phyloP scores from a whole-genome alignment of 1,140 invertebrate species.

The Cataglyphis hispanica region DNA sequence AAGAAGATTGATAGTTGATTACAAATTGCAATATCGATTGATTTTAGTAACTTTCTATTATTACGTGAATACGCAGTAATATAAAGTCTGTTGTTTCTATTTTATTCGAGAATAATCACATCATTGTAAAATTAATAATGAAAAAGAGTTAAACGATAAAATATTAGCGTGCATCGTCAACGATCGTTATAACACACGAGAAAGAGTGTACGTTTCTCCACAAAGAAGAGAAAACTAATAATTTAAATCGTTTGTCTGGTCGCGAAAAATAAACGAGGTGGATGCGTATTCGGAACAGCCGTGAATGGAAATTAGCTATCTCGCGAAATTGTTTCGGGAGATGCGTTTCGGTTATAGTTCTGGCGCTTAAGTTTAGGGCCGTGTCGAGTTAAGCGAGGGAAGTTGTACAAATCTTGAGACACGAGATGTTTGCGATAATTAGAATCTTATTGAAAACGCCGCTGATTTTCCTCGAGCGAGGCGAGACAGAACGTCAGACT shows the following conservation, averaged over 20 bases:
- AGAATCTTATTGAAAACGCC: constrained; percentile 56
- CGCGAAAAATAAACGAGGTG: constrained; percentile 4
- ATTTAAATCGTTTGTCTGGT: constrained; percentile 16
- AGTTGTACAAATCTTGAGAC: constrained; percentile 59
- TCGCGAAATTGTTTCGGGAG: constrained; percentile 36
- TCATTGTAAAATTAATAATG: no score
- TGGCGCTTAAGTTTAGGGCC: constrained; percentile 43
- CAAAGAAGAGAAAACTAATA: not conserved
- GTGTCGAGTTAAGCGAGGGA: not conserved
- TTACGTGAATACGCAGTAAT: no score
- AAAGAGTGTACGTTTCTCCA: no score
- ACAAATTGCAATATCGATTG: no score
- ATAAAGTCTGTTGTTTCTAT: no score
- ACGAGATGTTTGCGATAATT: constrained; percentile 64
- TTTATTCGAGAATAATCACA: no score
- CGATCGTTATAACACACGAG: not conserved
- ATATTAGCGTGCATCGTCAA: no score
- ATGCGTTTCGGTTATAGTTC: constrained; percentile 48
- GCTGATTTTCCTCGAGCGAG: constrained; percentile 23
- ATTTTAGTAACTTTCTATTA: no score
- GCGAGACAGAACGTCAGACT: constrained; percentile 27
- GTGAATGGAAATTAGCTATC: constrained; percentile 52
- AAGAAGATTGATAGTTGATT: no score
- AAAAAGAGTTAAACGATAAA: no score
- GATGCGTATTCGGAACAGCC: not conserved